Base-by-base conservation (phyloP, 2,113 vertebrate genomes). In the Dicaeum eximium region DNA sequence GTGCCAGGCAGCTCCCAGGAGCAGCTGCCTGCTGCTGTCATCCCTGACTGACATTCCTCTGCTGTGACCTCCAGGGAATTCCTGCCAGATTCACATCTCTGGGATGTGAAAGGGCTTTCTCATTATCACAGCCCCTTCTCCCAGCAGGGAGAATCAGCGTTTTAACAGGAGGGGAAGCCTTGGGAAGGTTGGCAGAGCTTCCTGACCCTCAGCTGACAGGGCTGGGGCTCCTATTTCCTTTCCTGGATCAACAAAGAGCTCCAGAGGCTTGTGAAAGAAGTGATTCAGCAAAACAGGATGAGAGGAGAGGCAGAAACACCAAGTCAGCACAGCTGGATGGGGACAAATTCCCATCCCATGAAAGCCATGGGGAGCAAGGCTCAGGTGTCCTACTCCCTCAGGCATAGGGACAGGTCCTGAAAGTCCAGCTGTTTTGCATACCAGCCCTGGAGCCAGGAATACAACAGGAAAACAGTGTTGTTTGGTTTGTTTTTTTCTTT, bases 251-350 rank as follows among this genome's bases (percentile, higher is more conserved):
- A 91, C 83, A 89, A 81, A 89, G 77, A 67, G 54, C 66, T 80
- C 77, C 87, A 62, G 33, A 81, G 42, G 48, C 80, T 91, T 60
- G 44, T 73, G 53, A 93, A 96, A 92, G 77, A 51, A 47, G 62
- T 73, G 89, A 95, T 92, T 90, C 85, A 88, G 94, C 87, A 90
- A 83, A 92, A 81, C 37, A 75, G 77, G 62, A 70, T 4, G 22
- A 75, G 57, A 86, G 33, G 40, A 80, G 44, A 74, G 28, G 70
- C 62, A 83, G 72, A 80, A 93, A 44, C 17, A 79, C 25, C 3
- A 33, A 56, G 60, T 84, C 93, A 91, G 88, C 62, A 40, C 75
- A 56, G 64, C 72, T 77, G 64, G 66, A 80, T 27, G 30, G 70
- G 50, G 30, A 57, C 60, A 72, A 67, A 77, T 86, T 92, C 72